phyloP scores from a whole-genome alignment of 2,888 invertebrate species.

The Axea sp. region DNA sequence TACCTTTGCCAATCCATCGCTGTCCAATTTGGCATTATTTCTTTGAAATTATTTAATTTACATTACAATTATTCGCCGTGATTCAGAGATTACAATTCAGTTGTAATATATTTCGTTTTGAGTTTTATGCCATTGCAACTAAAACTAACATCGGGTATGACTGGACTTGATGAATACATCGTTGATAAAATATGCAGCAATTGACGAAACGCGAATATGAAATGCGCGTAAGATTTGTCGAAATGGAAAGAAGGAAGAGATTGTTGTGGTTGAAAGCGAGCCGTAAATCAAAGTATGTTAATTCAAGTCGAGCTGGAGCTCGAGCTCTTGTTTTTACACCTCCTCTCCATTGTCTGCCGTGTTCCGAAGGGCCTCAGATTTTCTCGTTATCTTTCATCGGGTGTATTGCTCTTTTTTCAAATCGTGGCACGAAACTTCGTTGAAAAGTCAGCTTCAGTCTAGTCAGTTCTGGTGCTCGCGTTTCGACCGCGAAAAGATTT shows the following conservation, averaged over 20 bases:
- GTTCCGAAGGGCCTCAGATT: slow-evolving; percentile 30
- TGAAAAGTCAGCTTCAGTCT: slow-evolving; percentile 15
- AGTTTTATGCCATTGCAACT: too few relatives aligned
- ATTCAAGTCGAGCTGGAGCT: slow-evolving; percentile 27
- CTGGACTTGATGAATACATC: too few relatives aligned
- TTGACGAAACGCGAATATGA: too few relatives aligned
- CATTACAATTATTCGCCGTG: too few relatives aligned
- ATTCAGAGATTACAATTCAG: too few relatives aligned
- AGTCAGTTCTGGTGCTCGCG: not conserved
- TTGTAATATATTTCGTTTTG: too few relatives aligned
- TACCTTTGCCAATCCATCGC: too few relatives aligned
- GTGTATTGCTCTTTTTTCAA: slow-evolving; percentile 46
- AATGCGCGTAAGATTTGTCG: too few relatives aligned
- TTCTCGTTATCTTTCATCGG: slow-evolving; percentile 44
- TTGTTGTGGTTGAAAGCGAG: slow-evolving; percentile 20
- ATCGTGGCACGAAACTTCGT: slow-evolving; percentile 25
- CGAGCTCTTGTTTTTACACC: slow-evolving; percentile 47
- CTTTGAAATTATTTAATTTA: too few relatives aligned
- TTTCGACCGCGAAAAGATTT: slow-evolving; percentile 2
- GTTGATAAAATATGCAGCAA: too few relatives aligned
- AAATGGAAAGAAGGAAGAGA: not conserved
- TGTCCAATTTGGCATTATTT: too few relatives aligned
- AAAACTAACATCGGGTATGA: too few relatives aligned
- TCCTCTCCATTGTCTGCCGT: slow-evolving; percentile 27
- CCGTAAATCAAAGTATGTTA: slow-evolving; percentile 53